Conservation (phyloP, 2,888 invertebrate species). For the Xylota segnis region DNA sequence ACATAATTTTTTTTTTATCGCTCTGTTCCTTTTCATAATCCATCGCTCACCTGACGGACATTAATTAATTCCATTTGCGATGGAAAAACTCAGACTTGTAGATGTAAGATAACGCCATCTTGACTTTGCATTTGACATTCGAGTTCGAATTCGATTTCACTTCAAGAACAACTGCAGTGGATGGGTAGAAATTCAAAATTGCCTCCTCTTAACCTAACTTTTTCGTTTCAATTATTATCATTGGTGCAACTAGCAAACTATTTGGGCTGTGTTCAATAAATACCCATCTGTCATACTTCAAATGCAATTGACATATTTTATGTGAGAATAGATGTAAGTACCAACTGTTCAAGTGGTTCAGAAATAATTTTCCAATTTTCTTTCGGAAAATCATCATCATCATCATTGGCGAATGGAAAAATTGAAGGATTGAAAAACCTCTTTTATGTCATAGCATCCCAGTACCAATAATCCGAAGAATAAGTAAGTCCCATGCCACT, state of each 20-base stretch:
- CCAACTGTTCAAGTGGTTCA: not conserved
- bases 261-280: conserved; percentile 25
- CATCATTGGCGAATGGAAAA: not conserved
- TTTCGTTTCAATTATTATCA: not conserved
- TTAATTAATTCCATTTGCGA: conserved; percentile 29
- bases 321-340: conserved; percentile 8
- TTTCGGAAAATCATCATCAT: conserved; percentile 15
- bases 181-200: not conserved
- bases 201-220: not conserved
- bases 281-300: conserved; percentile 33
- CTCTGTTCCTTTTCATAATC: conserved; percentile 20
- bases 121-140: not conserved
- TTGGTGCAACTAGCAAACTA: not conserved
- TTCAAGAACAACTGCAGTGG: not conserved
- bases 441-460: conserved; percentile 42
- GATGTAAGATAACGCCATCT: not conserved
- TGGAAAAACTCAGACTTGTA: too few relatives aligned
- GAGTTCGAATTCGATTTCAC: not conserved
- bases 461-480: conserved; percentile 41
- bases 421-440: not conserved
- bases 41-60: conserved; percentile 14
- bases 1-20: conserved; percentile 18
- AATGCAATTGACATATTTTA: conserved; percentile 57
- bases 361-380: conserved; percentile 17
- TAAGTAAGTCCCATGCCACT: conserved; percentile 50